Conservation (phyloP, 2,888 invertebrate species). For the Drosophila melanocephala region DNA sequence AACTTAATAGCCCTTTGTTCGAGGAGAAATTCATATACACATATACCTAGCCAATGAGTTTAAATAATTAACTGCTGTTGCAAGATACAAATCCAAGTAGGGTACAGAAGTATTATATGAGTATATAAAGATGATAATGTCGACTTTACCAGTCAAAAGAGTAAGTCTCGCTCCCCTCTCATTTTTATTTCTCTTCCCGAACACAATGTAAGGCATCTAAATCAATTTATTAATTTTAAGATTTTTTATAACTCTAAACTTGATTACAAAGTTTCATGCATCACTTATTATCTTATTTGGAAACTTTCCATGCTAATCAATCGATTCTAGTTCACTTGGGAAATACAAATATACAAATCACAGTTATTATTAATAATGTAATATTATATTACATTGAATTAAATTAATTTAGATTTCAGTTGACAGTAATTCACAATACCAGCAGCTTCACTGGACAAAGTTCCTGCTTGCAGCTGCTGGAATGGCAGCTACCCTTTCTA, state of each 20-base stretch:
- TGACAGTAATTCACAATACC: constrained; percentile 9
- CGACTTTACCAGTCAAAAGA: not conserved
- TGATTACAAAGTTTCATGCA: not conserved
- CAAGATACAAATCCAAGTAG: not conserved
- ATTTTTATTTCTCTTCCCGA: not conserved
- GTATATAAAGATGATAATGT: not conserved
- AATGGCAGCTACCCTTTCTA: constrained; percentile 13
- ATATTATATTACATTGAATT: not conserved
- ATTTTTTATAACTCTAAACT: not conserved
- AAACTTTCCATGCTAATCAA: not conserved
- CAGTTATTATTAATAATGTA: not conserved
- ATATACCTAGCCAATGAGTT: not conserved
- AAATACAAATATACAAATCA: not conserved
- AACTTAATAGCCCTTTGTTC: not conserved
- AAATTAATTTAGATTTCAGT: not conserved
- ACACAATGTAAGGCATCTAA: not conserved
- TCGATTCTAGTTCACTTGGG: not conserved
- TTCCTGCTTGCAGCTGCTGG: constrained; percentile 14
- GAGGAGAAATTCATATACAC: not conserved
- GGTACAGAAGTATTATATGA: not conserved
- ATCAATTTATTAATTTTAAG: not conserved
- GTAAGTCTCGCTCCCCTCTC: not conserved
- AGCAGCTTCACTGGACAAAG: constrained; percentile 19
- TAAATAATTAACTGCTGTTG: not conserved
- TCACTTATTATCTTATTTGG: not conserved